Base-by-base conservation (phyloP, 1,140 invertebrate species). In the Lepidurus arcticus region DNA sequence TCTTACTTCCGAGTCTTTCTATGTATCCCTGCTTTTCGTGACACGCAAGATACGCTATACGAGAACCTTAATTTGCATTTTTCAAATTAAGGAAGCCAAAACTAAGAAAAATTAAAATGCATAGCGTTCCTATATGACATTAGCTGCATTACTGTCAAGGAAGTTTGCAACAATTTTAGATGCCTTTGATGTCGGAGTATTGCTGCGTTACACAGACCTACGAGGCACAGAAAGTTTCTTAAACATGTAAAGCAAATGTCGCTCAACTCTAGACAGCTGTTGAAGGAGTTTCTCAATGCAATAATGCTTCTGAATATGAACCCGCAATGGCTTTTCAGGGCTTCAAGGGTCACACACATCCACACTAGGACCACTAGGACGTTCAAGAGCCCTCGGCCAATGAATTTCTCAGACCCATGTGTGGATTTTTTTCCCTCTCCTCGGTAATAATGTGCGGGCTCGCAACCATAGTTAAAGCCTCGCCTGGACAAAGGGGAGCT, bases 221-320 rank as follows among this genome's bases (percentile, higher is more conserved):
- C 13, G 53, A 16, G 53, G 16, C n/a, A 16, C 3, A 1, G 53
- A 65, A 21, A 1, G 13, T 21, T 65, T 65, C 0, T 65, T 16
- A 47, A 47, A 16, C 53, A n/a, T 21, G 53, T 3, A 21, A 16
- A 65, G 53, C 13, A 21, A 16, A 65, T n/a, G 53, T 13, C 16
- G 16, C 53, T 65, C 53, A 65, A 65, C 53, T 65, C 16, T 16
- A 65, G 53, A 65, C 53, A 65, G 53, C 53, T 65, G 53, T 65
- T 65, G 16, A 65, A 65, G 53, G 13, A 65, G 53, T 7, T 11
- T 16, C 53, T 21, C 53, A 65, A 65, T 65, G n/a, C 2, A 65
- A 65, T 65, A 65, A 65, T 16, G 16, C 16, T 16, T 21, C 53
- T 65, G 45, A 47, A 47, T 47, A 10, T 47, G 53, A 65, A 16